A percentile compares a stretch with the other conserved stretches of the same genome.
Evolutionary conservation across 2,113 vertebrate species (phyloP).

Genomic region (Syrrhaptes paradoxus): DNA sequence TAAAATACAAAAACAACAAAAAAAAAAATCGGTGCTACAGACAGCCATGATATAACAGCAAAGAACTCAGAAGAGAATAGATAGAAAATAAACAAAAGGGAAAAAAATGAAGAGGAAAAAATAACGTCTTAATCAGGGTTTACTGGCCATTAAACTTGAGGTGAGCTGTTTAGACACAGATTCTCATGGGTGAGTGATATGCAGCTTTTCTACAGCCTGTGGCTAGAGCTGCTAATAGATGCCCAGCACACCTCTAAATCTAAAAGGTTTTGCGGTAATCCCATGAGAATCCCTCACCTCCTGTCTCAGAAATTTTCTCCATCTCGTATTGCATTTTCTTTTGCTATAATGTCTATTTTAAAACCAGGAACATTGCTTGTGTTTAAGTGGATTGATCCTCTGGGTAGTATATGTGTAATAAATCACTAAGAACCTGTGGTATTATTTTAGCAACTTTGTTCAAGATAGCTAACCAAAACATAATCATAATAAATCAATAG

Average conservation of each 20-base stretch:
- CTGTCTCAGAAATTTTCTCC: background rate
- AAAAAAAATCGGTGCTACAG: background rate
- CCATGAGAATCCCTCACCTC: background rate
- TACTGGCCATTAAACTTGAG: constrained; percentile 27
- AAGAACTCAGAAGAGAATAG: background rate
- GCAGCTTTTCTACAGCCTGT: background rate
- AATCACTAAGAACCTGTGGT: background rate
- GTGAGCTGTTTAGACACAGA: background rate
- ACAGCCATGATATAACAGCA: background rate
- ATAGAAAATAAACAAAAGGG: background rate
- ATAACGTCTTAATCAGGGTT: background rate
- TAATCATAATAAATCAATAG: background rate
- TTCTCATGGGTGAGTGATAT: background rate
- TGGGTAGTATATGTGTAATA: background rate
- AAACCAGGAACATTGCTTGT: background rate
- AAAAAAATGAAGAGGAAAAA: background rate
- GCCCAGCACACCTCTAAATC: background rate
- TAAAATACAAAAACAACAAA: background rate
- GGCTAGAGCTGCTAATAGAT: constrained; percentile 7
- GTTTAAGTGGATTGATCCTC: background rate
- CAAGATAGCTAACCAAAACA: background rate
- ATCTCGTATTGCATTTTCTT: background rate
- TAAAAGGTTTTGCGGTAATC: background rate
- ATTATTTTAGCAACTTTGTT: background rate
- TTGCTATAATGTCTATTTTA: background rate